These are phyloP conservation scores for Pygoscelis antarcticus DNA, from an alignment of 2,113 vertebrate genomes.

Conservation along the genomic window DNA sequence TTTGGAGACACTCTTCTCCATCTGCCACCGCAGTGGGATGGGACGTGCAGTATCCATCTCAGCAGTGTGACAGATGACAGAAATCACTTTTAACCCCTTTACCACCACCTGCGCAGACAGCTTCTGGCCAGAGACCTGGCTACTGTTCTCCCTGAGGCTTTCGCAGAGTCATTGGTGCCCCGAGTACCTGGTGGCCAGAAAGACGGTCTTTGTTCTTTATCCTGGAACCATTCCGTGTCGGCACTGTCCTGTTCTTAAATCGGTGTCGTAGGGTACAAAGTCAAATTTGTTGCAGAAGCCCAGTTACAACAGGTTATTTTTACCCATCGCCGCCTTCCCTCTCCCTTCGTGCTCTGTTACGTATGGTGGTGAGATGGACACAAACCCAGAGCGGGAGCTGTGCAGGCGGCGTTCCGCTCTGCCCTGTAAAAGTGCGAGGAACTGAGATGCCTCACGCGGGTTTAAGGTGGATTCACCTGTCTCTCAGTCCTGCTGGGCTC, in stretches of 20 bases:
- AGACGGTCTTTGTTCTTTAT: background rate
- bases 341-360: background rate
- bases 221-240: background rate
- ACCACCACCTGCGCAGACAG: background rate
- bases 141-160: background rate
- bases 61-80: background rate
- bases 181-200: background rate
- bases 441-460: fast-evolving
- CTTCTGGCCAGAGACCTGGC: background rate
- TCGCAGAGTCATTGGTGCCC: background rate
- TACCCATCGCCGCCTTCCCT: fast-evolving
- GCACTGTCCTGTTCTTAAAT: background rate
- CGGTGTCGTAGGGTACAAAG: background rate
- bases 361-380: background rate
- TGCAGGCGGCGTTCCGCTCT: fast-evolving
- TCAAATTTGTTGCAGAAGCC: background rate
- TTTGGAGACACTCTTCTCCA: background rate
- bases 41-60: fast-evolving
- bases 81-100: background rate
- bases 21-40: background rate
- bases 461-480: background rate
- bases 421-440: background rate
- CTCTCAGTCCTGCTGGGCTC: background rate
- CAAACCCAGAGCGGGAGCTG: background rate
- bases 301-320: background rate